These are phyloP conservation scores for Melanocharis versteri DNA, from an alignment of 2,113 vertebrate species.

Conservation along the genomic window DNA sequence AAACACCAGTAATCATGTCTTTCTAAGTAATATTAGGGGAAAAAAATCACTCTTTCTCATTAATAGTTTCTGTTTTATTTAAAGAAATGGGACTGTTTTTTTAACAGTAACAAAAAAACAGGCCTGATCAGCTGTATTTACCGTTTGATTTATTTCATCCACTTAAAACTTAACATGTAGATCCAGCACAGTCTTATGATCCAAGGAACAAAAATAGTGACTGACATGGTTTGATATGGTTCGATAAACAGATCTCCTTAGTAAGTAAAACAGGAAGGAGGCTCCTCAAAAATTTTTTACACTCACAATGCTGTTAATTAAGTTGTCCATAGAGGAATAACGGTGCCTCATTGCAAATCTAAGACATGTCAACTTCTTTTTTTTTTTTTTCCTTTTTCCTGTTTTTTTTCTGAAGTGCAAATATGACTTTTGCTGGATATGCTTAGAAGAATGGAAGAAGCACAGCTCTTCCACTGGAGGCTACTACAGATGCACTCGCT, in stretches of 20 bases:
- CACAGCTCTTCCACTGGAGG: constrained; percentile 98
- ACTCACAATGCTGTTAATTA: not conserved
- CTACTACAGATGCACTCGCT: constrained; percentile 96
- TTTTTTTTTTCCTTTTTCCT: not conserved
- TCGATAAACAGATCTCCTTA: not conserved
- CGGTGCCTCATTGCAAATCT: not conserved
- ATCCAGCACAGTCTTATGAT: not conserved
- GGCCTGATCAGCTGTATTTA: not conserved
- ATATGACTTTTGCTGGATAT: constrained; percentile 99
- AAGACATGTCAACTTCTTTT: not conserved
- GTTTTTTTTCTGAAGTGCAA: constrained; percentile 83
- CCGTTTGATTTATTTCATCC: not conserved
- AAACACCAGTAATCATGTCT: not conserved
- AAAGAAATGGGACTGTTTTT: not conserved
- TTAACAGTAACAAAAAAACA: not conserved
- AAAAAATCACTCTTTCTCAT: not conserved
- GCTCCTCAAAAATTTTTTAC: not conserved
- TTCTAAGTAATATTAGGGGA: not conserved
- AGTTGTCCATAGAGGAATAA: not conserved
- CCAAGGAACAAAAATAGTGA: not conserved
- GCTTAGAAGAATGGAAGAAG: constrained; percentile 98
- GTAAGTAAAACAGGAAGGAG: not conserved
- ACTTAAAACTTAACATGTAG: not conserved
- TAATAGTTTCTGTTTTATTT: not conserved
- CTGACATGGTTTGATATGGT: not conserved